Base-by-base conservation (phyloP, 2,888 invertebrate genomes). In the Macropis europaea region DNA sequence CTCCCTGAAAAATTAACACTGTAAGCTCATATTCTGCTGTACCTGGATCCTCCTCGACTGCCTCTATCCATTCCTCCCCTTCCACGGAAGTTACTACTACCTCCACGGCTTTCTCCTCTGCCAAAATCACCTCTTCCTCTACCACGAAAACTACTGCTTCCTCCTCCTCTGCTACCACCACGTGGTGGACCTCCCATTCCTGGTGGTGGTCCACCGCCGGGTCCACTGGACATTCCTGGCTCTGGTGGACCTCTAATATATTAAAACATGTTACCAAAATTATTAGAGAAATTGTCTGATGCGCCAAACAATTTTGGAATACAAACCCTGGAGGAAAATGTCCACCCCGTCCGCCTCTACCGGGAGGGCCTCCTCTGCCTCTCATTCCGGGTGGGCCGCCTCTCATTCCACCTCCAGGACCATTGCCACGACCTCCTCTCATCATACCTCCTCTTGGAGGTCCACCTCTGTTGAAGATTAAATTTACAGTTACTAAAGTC, bases 1-100 rank as follows among this genome's bases (percentile, higher is more conserved):
- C n/a, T n/a, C n/a, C n/a, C n/a, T n/a, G n/a, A n/a, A n/a, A n/a
- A n/a, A n/a, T n/a, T n/a, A n/a, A n/a, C n/a, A n/a, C n/a, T n/a
- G n/a, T n/a, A n/a, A n/a, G n/a, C n/a, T n/a, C n/a, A n/a, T n/a
- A n/a, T n/a, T n/a, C n/a, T n/a, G n/a, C n/a, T 17, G 2, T 73
- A 86, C 86, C 86, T 81, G 76, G 88, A 84, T 86, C 90, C 90
- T 89, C 91, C 91, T 90, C 92, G 90, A 85, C 91, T 90, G 83
- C 91, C 91, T 84, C 91, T 90, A 84, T 90, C 90, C 75, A 84
- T 80, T 22, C 82, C 80, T 26, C 88, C 88, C n/a, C 89, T 85
- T 15, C 89, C 89, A 48, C 89, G 82, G 72, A 88, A 87, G 47
- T 84, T 86, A 24, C 66, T 75, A 13, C 73, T 76, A 30, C 87